These are phyloP conservation scores for Ptycholaimellus sp. DNA, from an alignment of 2,888 invertebrate species.

Conservation along the genomic window DNA sequence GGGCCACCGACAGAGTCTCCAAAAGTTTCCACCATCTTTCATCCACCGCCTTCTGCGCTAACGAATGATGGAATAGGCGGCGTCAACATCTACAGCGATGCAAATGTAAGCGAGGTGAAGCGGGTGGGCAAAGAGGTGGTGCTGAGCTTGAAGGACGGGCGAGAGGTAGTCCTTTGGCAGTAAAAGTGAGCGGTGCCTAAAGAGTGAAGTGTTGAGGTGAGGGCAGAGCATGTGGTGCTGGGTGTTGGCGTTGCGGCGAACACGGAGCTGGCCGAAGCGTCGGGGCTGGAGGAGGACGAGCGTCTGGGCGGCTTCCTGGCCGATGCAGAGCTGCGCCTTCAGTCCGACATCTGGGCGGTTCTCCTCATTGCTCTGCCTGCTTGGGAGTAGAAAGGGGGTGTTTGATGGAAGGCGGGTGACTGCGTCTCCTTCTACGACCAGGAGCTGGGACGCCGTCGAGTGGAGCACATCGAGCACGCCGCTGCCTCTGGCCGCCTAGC, in stretches of 20 bases:
- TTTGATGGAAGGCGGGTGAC: constrained; percentile 46
- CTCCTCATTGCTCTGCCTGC: constrained; percentile 19
- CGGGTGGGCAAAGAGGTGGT: constrained; percentile 2
- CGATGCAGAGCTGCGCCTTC: constrained; percentile 65
- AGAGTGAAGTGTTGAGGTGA: no score
- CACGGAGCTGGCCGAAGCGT: constrained; percentile 45
- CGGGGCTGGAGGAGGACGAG: constrained; percentile 46
- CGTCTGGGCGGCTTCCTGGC: constrained; percentile 60
- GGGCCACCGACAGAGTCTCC: constrained; percentile 53
- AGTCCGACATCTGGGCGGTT: constrained; percentile 50
- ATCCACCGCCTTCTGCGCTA: no score
- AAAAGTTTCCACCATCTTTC: no score
- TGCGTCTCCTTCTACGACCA: constrained; percentile 74
- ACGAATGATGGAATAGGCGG: constrained; percentile 3
- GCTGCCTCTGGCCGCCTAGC: constrained; percentile 80
- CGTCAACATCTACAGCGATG: background rate
- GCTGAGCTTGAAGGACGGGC: constrained; percentile 14
- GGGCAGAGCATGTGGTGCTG: constrained; percentile 45
- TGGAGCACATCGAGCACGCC: constrained; percentile 94
- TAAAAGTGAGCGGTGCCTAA: no score
- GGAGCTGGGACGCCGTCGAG: constrained; percentile 55
- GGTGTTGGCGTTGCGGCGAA: constrained; percentile 61
- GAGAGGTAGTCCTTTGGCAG: no score
- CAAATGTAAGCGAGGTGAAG: background rate
- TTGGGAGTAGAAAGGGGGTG: constrained; percentile 7